A percentile compares a stretch with the other conserved stretches of the same genome.
phyloP scores from a whole-genome alignment of 2,888 invertebrate genomes.

The Ormyrus nitidulus region DNA sequence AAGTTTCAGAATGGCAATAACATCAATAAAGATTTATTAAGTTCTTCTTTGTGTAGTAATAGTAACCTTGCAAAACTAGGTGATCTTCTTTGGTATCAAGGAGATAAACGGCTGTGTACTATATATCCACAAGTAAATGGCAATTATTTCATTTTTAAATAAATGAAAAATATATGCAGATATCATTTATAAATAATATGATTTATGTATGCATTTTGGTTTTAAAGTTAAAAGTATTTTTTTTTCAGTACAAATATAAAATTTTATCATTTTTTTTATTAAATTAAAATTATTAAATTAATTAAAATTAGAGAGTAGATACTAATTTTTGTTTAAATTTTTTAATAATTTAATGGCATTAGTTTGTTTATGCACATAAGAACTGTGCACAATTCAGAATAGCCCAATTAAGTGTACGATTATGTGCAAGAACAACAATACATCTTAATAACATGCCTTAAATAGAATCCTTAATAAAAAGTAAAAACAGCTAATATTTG shows the following conservation, averaged over 20 bases:
- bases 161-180: too few species aligned
- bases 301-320: too few species aligned
- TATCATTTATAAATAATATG: too few species aligned
- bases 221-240: too few species aligned
- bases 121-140: constrained; percentile 78
- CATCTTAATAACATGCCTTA: constrained; percentile 8
- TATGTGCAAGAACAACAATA: background rate
- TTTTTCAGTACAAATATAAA: background rate
- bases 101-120: constrained; percentile 77
- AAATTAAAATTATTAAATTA: background rate
- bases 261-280: background rate
- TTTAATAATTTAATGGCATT: too few species aligned
- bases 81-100: constrained; percentile 79
- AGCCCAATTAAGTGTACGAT: background rate
- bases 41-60: constrained; percentile 78
- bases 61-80: constrained; percentile 79
- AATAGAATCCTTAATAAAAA: background rate
- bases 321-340: too few species aligned
- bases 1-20: constrained; percentile 55
- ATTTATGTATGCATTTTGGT: too few species aligned
- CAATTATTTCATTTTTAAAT: background rate
- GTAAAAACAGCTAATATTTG: constrained; percentile 5
- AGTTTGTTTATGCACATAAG: too few species aligned
- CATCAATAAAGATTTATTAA: constrained; percentile 68
- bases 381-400: too few species aligned